These are phyloP conservation scores for Agriopis leucophaearia DNA, from an alignment of 2,888 invertebrate species.

Conservation along the genomic window DNA sequence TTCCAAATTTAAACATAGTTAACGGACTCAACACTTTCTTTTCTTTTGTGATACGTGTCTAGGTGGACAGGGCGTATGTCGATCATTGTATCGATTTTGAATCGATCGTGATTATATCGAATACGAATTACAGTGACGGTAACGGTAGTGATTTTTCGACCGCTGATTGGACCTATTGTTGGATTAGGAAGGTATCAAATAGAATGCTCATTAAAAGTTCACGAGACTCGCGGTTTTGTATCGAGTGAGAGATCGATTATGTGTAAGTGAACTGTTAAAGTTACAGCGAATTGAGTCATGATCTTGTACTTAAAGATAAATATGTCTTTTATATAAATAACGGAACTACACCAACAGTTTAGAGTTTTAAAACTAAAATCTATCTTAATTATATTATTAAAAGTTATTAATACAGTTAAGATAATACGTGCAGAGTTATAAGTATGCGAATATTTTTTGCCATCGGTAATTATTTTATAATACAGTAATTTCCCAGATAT, in stretches of 20 bases:
- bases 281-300: constrained; percentile 33
- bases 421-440: background rate
- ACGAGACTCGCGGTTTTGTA: constrained; percentile 32
- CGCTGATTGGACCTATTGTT: constrained; percentile 79
- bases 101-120: constrained; percentile 76
- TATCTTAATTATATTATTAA: no score
- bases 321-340: background rate
- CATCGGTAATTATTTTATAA: background rate
- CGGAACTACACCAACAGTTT: background rate
- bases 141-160: constrained; percentile 66
- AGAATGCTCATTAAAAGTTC: constrained; percentile 64
- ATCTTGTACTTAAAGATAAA: constrained; percentile 14
- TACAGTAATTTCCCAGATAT: background rate
- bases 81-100: constrained; percentile 73
- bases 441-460: background rate
- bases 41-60: constrained; percentile 70
- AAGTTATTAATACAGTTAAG: background rate
- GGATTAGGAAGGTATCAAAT: constrained; percentile 51
- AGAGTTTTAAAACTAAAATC: background rate
- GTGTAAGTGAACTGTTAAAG: constrained; percentile 36
- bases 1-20: constrained; percentile 73
- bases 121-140: constrained; percentile 43
- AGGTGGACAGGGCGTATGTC: constrained; percentile 78
- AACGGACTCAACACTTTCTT: constrained; percentile 77
- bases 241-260: constrained; percentile 35